phyloP scores from a whole-genome alignment of 2,113 vertebrate species.

The Arenaria interpres region DNA sequence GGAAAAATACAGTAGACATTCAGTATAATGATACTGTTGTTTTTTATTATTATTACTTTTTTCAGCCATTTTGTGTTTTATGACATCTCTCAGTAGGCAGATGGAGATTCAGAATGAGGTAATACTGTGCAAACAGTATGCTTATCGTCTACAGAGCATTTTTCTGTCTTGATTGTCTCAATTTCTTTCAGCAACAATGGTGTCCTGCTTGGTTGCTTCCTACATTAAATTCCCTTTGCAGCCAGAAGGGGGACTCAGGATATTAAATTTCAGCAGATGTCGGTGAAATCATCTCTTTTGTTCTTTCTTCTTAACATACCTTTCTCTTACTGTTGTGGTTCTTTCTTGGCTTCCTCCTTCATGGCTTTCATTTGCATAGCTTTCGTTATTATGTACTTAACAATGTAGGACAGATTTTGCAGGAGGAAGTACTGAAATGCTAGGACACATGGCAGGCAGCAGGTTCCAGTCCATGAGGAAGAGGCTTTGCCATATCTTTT shows the following conservation, averaged over 20 bases:
- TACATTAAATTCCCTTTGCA: not conserved
- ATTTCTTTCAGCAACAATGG: not conserved
- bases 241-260: conserved; percentile 66
- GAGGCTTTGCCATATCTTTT: not conserved
- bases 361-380: not conserved
- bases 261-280: conserved; percentile 31
- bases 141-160: not conserved
- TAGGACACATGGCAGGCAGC: not conserved
- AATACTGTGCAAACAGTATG: not conserved
- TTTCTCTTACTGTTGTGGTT: not conserved
- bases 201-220: not conserved
- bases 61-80: not conserved
- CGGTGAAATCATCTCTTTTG: not conserved
- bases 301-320: not conserved
- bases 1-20: not conserved
- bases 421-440: not conserved
- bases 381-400: not conserved
- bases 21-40: not conserved
- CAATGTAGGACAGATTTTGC: not conserved
- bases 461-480: not conserved
- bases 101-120: not conserved
- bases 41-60: not conserved
- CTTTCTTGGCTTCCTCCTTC: not conserved
- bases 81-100: not conserved
- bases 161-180: not conserved